Base-by-base conservation (phyloP, 2,888 invertebrate genomes). In the Sisyra nigra region DNA sequence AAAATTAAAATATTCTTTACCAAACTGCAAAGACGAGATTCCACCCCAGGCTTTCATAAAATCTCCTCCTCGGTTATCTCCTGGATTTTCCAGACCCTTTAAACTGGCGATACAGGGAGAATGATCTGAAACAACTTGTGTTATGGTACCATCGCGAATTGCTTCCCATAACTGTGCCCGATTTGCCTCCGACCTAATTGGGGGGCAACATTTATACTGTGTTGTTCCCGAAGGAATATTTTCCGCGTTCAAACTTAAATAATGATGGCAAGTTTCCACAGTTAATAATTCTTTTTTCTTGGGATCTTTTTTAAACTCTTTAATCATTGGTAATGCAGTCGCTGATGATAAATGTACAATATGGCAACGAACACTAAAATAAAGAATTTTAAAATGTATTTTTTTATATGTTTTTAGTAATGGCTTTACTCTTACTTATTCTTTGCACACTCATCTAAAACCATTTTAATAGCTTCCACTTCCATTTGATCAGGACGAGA, bases 221-320 rank as follows among this genome's bases (percentile, higher is more conserved):
- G 80, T 80, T 17, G 64, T 71, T 3, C 69, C 69, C 30, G 69
- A 64, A 3, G 74, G 75, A 24, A 83, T 68, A 42, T 75, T 64
- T 50, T 79, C 77, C 1, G 80, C 68, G 35, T 66, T 63, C 24
- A 83, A 60, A 1, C 69, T 66, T 18, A 83, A 61, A 56, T 82
- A 82, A 56, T 82, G 83, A 50, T 78, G 76, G 54, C 82, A 82
- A 1, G 81, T 83, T 58, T 81, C 82, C 1, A 73, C 76, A 0
- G 78, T 77, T 45, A 82, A 61, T 1, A 69, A 70, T 1, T 65
- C 67, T 3, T 72, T 70, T 53, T 66, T 67, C 13, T 52, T 51
- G 24, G 24, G 7, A 7, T 24, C 24, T 24, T 24, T 24, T 41
- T 74, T 71, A 2, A 72, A 71, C 40, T 66, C 57, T 31, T 63